Evolutionary conservation across 2,888 invertebrate species (phyloP).

Genomic region (Amaurobius ferox): DNA sequence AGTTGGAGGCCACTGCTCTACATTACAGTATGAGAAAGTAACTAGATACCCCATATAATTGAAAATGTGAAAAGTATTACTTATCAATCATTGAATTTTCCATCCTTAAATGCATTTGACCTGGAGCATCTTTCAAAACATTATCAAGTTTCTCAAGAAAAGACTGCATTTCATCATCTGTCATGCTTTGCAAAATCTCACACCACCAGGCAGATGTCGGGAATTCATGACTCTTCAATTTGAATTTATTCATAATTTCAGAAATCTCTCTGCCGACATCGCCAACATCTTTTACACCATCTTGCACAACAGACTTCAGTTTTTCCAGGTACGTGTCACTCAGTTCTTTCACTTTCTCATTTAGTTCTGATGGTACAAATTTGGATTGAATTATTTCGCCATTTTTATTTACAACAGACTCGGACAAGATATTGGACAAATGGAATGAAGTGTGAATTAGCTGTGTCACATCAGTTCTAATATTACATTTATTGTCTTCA

Average conservation of each 20-base stretch:
- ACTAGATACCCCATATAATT: too few relatives aligned
- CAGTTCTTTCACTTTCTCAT: not conserved
- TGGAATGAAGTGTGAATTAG: slow-evolving; percentile 80
- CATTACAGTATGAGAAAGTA: too few relatives aligned
- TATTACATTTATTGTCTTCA: slow-evolving; percentile 78
- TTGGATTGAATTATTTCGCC: not conserved
- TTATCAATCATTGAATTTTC: slow-evolving; percentile 13
- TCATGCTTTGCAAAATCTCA: slow-evolving; percentile 75
- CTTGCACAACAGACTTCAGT: not conserved
- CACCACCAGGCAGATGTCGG: slow-evolving; percentile 76
- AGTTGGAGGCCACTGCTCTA: too few relatives aligned
- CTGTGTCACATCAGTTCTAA: slow-evolving; percentile 83
- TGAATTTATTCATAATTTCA: slow-evolving; percentile 10
- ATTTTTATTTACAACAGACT: not conserved
- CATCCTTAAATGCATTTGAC: not conserved
- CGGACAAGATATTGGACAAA: not conserved
- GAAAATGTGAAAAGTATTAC: too few relatives aligned
- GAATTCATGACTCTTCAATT: not conserved
- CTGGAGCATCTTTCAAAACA: slow-evolving; percentile 69
- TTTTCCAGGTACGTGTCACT: not conserved
- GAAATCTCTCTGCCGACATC: not conserved
- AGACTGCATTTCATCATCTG: slow-evolving; percentile 74
- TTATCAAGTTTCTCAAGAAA: slow-evolving; percentile 76
- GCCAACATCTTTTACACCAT: not conserved
- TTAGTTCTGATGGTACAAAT: not conserved